Percentiles rank a stretch among this genome's conserved stretches.
Evolutionary conservation across 2,797 vertebrate species (phyloP).

Genomic region (Chaenodraco wilsoni): DNA sequence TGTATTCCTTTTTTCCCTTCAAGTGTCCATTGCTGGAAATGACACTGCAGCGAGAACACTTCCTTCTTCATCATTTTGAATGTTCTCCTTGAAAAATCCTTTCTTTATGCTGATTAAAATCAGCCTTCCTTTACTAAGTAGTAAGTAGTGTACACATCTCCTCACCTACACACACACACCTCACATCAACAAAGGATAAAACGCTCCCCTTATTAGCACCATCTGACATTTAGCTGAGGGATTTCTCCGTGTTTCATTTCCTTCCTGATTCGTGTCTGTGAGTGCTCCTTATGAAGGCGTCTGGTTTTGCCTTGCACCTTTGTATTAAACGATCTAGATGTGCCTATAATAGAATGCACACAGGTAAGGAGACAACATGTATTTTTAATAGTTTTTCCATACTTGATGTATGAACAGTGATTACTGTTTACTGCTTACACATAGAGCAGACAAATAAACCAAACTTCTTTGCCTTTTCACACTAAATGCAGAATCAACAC

Average conservation of each 20-base stretch:
- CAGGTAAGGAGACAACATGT: conserved; percentile 11
- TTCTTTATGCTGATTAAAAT: conserved; percentile 27
- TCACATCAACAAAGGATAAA: conserved; percentile 53
- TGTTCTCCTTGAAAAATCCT: conserved; percentile 12
- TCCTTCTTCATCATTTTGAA: neutral
- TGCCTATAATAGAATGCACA: conserved; percentile 22
- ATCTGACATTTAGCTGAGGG: conserved; percentile 73
- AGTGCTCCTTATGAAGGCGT: conserved; percentile 47
- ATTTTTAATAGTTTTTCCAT: conserved; percentile 17
- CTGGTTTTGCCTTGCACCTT: conserved; percentile 40
- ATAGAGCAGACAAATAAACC: conserved; percentile 3
- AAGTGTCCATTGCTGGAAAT: conserved; percentile 9
- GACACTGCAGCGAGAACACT: conserved; percentile 23
- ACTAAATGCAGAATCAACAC: neutral
- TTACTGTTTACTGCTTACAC: neutral
- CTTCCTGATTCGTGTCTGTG: conserved; percentile 49
- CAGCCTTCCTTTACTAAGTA: conserved; percentile 7
- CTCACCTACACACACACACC: neutral
- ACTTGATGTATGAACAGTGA: conserved; percentile 11
- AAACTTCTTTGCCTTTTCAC: neutral
- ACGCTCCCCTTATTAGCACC: conserved; percentile 61
- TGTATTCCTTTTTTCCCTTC: conserved; percentile 4
- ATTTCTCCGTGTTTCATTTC: conserved; percentile 50
- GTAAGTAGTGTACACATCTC: neutral
- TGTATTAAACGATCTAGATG: conserved; percentile 31